phyloP scores from a whole-genome alignment of 2,888 invertebrate genomes.

The Drepanosiphum platanoidis region DNA sequence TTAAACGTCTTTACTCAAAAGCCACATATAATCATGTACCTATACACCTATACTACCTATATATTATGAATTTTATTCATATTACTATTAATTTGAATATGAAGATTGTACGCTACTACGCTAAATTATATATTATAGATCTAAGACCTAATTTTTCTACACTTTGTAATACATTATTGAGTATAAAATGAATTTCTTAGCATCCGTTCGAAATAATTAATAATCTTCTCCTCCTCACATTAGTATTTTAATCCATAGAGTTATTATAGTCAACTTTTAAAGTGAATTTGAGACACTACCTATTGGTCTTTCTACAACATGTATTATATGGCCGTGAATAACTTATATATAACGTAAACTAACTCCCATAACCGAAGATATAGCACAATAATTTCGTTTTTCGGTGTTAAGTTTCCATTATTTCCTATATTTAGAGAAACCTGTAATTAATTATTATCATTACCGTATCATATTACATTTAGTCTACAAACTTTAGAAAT shows the following conservation, averaged over 20 bases:
- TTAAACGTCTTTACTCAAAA: too few species aligned
- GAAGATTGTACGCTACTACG: too few species aligned
- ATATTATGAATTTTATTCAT: background rate
- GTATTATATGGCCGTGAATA: background rate
- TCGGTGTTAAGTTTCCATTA: too few species aligned
- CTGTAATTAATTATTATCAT: too few species aligned
- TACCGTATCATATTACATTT: background rate
- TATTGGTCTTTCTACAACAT: background rate
- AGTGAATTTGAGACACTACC: background rate
- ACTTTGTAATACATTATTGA: background rate
- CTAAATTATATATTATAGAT: too few species aligned
- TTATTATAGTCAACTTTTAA: background rate
- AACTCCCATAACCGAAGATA: too few species aligned
- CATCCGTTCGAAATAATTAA: background rate
- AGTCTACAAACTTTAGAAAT: background rate
- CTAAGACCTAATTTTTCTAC: too few species aligned
- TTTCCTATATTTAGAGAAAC: too few species aligned
- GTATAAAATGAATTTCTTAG: background rate
- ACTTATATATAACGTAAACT: too few species aligned
- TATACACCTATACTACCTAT: too few species aligned
- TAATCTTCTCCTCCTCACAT: background rate
- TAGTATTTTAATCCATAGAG: background rate
- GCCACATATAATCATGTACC: too few species aligned
- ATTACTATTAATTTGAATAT: background rate
- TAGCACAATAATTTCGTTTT: too few species aligned